A percentile compares a stretch with the other conserved stretches of the same genome.
Evolutionary conservation across 2,888 invertebrate genomes (phyloP).

Genomic region (Amiota communis): DNA sequence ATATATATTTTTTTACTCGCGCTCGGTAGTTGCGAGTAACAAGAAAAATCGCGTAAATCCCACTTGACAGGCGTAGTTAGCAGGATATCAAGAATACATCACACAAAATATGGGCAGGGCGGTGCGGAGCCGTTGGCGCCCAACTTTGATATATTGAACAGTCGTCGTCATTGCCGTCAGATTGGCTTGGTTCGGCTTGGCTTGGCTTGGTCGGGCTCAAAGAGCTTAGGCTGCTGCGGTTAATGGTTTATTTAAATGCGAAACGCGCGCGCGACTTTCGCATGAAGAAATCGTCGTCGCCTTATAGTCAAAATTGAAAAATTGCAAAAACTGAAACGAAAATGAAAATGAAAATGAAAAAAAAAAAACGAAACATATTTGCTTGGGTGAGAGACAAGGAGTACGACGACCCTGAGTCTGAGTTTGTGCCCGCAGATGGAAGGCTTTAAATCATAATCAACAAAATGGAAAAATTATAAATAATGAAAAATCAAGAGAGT

Average conservation of each 20-base stretch:
- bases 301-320: conserved; percentile 61
- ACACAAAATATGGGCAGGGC: conserved; percentile 47
- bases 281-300: conserved; percentile 37
- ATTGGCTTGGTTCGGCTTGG: conserved; percentile 29
- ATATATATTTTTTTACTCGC: neutral
- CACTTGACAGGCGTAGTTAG: conserved; percentile 72
- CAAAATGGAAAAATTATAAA: conserved; percentile 68
- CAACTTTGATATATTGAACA: conserved; percentile 24
- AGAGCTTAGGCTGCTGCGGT: conserved; percentile 57
- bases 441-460: conserved; percentile 70
- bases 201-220: conserved; percentile 42
- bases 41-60: conserved; percentile 72
- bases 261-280: conserved; percentile 3
- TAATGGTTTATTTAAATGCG: conserved; percentile 72
- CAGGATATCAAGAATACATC: conserved; percentile 67
- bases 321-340: conserved; percentile 60
- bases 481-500: conserved; percentile 58
- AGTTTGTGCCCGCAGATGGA: conserved; percentile 23
- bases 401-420: conserved; percentile 12
- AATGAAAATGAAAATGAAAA: conserved; percentile 68
- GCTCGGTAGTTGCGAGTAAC: conserved; percentile 26
- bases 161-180: conserved; percentile 45
- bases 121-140: neutral
- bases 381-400: neutral
- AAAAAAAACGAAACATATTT: conserved; percentile 21